Evolutionary conservation across 1,140 invertebrate genomes (phyloP).

Genomic region (Formica exsecta): DNA sequence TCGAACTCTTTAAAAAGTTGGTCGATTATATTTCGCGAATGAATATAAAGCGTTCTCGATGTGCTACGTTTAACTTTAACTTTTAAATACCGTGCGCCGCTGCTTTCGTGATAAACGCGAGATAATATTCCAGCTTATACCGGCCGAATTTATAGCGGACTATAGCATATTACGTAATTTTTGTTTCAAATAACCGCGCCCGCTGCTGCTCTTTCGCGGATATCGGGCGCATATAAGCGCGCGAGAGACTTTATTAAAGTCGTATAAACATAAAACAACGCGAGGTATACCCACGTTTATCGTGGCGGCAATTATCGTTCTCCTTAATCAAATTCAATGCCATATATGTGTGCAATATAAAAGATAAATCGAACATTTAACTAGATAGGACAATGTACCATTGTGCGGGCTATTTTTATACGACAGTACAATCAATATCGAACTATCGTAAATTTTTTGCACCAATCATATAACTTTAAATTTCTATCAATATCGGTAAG

Average conservation of each 20-base stretch:
- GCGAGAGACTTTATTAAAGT: slow-evolving; percentile 57
- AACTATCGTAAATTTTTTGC: neutral
- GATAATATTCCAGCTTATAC: slow-evolving; percentile 59
- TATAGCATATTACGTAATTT: slow-evolving; percentile 53
- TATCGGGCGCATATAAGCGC: slow-evolving; percentile 43
- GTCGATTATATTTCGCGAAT: slow-evolving; percentile 8
- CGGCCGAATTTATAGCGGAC: slow-evolving; percentile 40
- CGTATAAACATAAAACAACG: slow-evolving; percentile 42
- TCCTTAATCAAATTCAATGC: slow-evolving; percentile 42
- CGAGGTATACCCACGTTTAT: neutral
- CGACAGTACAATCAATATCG: slow-evolving; percentile 34
- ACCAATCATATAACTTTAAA: slow-evolving; percentile 24
- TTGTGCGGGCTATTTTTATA: neutral
- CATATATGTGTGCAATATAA: neutral
- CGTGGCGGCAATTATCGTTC: slow-evolving; percentile 36
- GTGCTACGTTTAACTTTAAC: slow-evolving; percentile 44
- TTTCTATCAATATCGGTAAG: slow-evolving; percentile 32
- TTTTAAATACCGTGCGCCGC: slow-evolving; percentile 50
- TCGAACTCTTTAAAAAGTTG: slow-evolving; percentile 63
- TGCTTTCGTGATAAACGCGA: slow-evolving; percentile 54
- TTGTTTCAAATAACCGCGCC: slow-evolving; percentile 55
- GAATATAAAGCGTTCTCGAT: slow-evolving; percentile 50
- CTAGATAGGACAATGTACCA: neutral
- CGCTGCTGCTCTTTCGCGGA: neutral
- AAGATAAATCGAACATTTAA: slow-evolving; percentile 31